Conservation (phyloP, 2,113 vertebrate genomes). For the Pimephales promelas region DNA sequence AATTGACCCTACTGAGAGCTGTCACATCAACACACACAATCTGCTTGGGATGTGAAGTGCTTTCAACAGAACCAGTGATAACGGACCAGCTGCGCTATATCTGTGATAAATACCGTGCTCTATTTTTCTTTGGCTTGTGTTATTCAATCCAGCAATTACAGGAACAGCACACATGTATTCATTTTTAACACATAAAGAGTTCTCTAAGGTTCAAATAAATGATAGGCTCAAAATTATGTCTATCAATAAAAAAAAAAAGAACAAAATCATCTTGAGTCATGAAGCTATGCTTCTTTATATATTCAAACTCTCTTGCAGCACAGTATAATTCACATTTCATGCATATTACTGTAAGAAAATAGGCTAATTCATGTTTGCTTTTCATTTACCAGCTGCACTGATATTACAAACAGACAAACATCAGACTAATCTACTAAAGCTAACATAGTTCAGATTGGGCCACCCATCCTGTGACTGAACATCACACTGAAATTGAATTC, state of each 20-base stretch:
- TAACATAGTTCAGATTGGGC: constrained; percentile 13
- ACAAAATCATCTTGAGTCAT: not conserved
- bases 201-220: not conserved
- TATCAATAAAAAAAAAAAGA: not conserved
- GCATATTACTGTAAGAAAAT: constrained; percentile 40
- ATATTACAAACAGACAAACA: constrained; percentile 41
- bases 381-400: constrained; percentile 54
- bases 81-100: constrained; percentile 6
- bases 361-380: constrained; percentile 56
- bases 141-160: constrained; percentile 10
- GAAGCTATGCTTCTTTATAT: too few relatives aligned
- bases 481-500: constrained; percentile 8
- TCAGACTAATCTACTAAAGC: constrained; percentile 23
- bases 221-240: not conserved
- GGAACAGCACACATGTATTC: not conserved
- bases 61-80: constrained; percentile 13
- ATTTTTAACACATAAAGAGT: not conserved
- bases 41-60: constrained; percentile 5
- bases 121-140: constrained; percentile 28
- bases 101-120: constrained; percentile 18
- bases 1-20: constrained; percentile 24
- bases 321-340: constrained; percentile 40
- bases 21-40: constrained; percentile 30
- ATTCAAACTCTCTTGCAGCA: not conserved
- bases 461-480: not conserved